Evolutionary conservation across 1,140 invertebrate species (phyloP).

Genomic region (Drosophila carrolli): DNA sequence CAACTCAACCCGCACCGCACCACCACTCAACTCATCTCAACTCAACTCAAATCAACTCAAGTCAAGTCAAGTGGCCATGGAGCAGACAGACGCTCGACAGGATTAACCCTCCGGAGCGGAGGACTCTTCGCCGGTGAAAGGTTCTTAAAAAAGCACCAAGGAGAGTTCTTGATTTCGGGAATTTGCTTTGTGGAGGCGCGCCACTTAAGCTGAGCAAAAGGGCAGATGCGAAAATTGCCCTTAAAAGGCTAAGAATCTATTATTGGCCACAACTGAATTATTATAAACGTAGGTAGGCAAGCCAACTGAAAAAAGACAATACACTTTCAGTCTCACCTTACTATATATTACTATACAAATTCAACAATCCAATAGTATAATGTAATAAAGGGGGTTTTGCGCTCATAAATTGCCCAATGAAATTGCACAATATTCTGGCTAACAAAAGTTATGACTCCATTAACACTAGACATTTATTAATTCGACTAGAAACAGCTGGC

Average conservation of each 20-base stretch:
- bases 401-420: neutral
- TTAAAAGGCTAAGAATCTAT: neutral
- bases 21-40: constrained; percentile 17
- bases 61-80: constrained; percentile 42
- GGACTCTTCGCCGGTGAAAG: constrained; percentile 13
- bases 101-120: constrained; percentile 25
- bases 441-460: constrained; percentile 58
- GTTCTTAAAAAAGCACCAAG: constrained; percentile 29
- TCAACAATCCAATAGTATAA: too few species aligned
- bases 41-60: constrained; percentile 15
- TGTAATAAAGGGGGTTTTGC: neutral
- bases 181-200: constrained; percentile 1
- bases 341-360: too few species aligned
- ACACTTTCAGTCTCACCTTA: too few species aligned
- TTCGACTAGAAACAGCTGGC: constrained; percentile 43
- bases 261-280: neutral
- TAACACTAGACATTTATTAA: constrained; percentile 66
- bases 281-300: neutral
- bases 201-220: neutral
- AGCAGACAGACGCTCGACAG: constrained; percentile 35
- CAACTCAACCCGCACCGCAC: constrained; percentile 22
- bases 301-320: too few species aligned
- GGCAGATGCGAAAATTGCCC: neutral
- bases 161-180: constrained; percentile 19
- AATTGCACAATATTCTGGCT: neutral